phyloP scores from a whole-genome alignment of 2,797 vertebrate genomes.

The Neosilurus mollespiculum region DNA sequence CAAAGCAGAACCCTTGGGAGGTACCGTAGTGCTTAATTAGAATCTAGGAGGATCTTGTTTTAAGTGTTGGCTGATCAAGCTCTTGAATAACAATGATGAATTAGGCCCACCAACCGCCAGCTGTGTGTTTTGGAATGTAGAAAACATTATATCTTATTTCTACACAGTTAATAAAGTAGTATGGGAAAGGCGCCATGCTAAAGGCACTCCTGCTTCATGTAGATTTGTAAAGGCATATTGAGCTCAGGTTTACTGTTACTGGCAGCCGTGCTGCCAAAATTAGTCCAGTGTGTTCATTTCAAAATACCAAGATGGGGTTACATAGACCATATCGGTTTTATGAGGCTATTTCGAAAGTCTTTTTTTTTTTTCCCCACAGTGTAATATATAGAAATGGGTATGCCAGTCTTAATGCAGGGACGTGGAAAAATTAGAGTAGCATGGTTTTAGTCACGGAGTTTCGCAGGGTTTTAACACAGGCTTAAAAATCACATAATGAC shows the following conservation, averaged over 20 bases:
- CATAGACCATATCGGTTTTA: slow-evolving; percentile 71
- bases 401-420: slow-evolving; percentile 41
- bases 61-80: slow-evolving; percentile 79
- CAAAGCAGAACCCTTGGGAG: slow-evolving; percentile 76
- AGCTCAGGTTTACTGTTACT: slow-evolving; percentile 54
- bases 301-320: slow-evolving; percentile 73
- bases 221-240: slow-evolving; percentile 59
- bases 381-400: slow-evolving; percentile 44
- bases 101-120: slow-evolving; percentile 70
- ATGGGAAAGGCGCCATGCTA: slow-evolving; percentile 57
- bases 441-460: slow-evolving; percentile 42
- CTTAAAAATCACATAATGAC: slow-evolving; percentile 14
- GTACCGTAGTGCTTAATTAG: slow-evolving; percentile 82
- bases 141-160: slow-evolving; percentile 63
- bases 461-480: slow-evolving; percentile 17
- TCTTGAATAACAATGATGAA: slow-evolving; percentile 82
- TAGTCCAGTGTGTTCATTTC: slow-evolving; percentile 72
- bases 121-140: slow-evolving; percentile 70
- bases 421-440: slow-evolving; percentile 29
- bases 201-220: slow-evolving; percentile 50
- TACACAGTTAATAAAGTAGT: slow-evolving; percentile 66
- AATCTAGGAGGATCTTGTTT: slow-evolving; percentile 84
- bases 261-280: slow-evolving; percentile 66
- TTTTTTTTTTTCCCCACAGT: slow-evolving; percentile 54
- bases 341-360: slow-evolving; percentile 68